phyloP scores from a whole-genome alignment of 2,888 invertebrate species.

The Hypena proboscidalis region DNA sequence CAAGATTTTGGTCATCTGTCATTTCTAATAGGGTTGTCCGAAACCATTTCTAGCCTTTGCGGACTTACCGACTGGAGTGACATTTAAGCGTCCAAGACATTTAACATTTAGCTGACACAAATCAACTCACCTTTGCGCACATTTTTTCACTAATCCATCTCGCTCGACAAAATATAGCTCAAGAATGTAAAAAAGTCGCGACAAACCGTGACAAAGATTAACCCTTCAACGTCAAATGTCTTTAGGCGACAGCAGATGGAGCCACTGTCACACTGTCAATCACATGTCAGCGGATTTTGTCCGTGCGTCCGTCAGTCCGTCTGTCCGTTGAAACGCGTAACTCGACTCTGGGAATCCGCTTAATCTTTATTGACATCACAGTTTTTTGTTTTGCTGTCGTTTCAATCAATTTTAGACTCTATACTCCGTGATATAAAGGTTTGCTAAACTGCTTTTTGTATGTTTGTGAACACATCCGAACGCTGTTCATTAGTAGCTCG shows the following conservation, averaged over 20 bases:
- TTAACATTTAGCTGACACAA: too few relatives aligned
- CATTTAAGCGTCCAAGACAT: too few relatives aligned
- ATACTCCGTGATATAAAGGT: not conserved
- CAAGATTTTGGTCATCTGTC: too few relatives aligned
- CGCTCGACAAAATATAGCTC: not conserved
- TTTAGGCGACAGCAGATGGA: constrained; percentile 40
- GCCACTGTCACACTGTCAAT: constrained; percentile 56
- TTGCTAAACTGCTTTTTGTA: constrained; percentile 1
- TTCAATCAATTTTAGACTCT: constrained; percentile 21
- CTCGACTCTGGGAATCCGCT: constrained; percentile 58
- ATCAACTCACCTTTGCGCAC: too few relatives aligned
- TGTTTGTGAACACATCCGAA: constrained; percentile 34
- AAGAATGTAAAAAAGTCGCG: constrained; percentile 31
- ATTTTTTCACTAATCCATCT: too few relatives aligned
- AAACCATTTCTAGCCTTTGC: too few relatives aligned
- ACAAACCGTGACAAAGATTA: constrained; percentile 40
- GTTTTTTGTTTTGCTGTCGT: constrained; percentile 23
- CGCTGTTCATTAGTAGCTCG: constrained; percentile 66
- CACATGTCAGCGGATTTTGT: constrained; percentile 60
- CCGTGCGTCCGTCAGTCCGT: constrained; percentile 59
- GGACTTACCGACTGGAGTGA: too few relatives aligned
- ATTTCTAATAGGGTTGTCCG: too few relatives aligned
- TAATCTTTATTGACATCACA: constrained; percentile 69
- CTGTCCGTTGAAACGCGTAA: constrained; percentile 53
- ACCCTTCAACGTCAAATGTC: constrained; percentile 50